A percentile compares a stretch with the other conserved stretches of the same genome.
phyloP scores from a whole-genome alignment of 2,888 invertebrate genomes.

The Cataglyphis rosenhaueri region DNA sequence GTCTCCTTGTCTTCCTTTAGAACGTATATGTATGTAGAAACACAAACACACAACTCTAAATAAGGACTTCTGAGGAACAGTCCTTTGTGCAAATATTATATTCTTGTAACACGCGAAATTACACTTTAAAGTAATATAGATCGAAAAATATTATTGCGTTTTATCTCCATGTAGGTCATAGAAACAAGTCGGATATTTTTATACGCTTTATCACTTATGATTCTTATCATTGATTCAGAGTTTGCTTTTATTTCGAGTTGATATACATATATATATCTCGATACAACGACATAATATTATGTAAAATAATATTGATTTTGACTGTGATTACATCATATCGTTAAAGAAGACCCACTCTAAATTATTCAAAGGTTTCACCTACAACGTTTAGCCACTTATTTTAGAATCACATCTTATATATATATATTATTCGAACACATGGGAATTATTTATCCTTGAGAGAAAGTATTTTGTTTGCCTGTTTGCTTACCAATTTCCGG shows the following conservation, averaged over 20 bases:
- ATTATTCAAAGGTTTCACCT: background rate
- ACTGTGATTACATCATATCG: background rate
- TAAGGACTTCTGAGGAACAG: background rate
- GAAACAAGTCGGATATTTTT: background rate
- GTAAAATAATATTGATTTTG: background rate
- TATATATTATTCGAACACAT: background rate
- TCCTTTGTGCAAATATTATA: background rate
- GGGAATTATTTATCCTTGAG: background rate
- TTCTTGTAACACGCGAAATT: background rate
- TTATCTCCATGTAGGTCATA: background rate
- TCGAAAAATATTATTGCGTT: background rate
- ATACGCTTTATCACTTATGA: background rate
- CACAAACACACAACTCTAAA: background rate
- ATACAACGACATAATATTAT: too few species aligned
- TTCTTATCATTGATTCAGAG: background rate
- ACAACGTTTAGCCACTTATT: background rate
- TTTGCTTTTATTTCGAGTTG: background rate
- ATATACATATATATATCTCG: too few species aligned
- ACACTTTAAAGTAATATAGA: background rate
- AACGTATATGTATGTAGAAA: background rate
- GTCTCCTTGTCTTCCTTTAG: constrained; percentile 2
- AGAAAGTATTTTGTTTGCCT: background rate
- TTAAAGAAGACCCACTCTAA: background rate
- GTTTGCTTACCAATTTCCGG: background rate
- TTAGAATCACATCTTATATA: background rate